phyloP scores from a whole-genome alignment of 2,888 invertebrate genomes.

The Amblyteles armatorius region DNA sequence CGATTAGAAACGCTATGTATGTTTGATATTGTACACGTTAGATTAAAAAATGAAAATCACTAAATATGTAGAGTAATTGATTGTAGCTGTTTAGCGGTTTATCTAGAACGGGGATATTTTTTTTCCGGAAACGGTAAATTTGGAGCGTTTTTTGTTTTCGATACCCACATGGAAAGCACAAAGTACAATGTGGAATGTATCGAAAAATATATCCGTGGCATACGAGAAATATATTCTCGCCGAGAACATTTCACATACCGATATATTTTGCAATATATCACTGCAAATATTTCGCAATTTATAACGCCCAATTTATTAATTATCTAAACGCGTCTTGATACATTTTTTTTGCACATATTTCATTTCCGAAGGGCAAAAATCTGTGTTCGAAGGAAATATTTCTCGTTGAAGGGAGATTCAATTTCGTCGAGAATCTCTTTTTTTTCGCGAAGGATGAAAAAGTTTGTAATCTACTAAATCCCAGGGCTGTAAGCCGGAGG shows the following conservation, averaged over 20 bases:
- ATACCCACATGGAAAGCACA: no score
- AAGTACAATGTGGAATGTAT: no score
- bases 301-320: no score
- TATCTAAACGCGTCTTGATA: no score
- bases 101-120: not conserved
- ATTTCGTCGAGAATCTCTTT: not conserved
- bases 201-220: no score
- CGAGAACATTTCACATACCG: no score
- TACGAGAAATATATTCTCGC: no score
- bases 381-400: not conserved
- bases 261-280: no score
- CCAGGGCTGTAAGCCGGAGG: not conserved
- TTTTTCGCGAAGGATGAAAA: not conserved
- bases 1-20: conserved; percentile 32
- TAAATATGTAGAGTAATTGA: conserved; percentile 17
- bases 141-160: no score
- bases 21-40: conserved; percentile 34
- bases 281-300: no score
- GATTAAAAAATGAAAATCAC: conserved; percentile 11
- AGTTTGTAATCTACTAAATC: conserved; percentile 16
- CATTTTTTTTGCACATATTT: no score
- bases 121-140: not conserved
- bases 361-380: not conserved
- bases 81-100: conserved; percentile 5
- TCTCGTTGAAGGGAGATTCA: not conserved